Percentiles rank a stretch among this genome's conserved stretches.
Conservation (phyloP, 2,113 vertebrate species). For the Sebastes schlegelii region DNA sequence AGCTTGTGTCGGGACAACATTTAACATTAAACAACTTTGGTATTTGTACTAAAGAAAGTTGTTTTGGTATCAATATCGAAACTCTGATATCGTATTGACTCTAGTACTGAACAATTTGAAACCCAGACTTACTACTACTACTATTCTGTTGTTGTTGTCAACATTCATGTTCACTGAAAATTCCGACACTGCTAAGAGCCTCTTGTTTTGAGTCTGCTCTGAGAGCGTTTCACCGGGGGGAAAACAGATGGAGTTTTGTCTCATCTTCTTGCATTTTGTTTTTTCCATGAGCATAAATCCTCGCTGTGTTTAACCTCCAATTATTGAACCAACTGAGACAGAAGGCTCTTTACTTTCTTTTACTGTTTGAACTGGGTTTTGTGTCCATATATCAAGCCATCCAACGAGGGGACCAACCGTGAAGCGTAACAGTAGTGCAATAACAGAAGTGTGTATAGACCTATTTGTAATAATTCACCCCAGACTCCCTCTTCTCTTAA, state of each 20-base stretch:
- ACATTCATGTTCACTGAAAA: neutral
- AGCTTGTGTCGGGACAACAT: neutral
- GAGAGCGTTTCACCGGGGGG: neutral
- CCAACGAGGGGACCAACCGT: neutral
- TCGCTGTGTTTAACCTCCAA: constrained; percentile 6
- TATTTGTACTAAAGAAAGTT: no score
- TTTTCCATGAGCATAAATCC: neutral
- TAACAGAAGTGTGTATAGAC: neutral
- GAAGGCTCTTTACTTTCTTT: neutral
- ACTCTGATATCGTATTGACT: no score
- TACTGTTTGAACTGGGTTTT: neutral
- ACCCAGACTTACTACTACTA: no score
- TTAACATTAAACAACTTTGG: neutral
- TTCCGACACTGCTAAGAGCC: neutral
- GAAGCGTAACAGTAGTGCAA: neutral
- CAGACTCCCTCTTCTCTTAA: constrained; percentile 23
- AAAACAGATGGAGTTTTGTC: constrained; percentile 16
- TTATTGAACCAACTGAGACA: constrained; percentile 1
- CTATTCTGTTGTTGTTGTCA: neutral
- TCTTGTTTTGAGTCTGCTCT: neutral
- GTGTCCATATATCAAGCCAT: neutral
- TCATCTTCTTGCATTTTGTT: neutral
- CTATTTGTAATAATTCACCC: constrained; percentile 32
- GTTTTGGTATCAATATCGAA: no score
- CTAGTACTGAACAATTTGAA: no score